phyloP scores from a whole-genome alignment of 2,113 vertebrate species.

The Pseudonaja textilis region DNA sequence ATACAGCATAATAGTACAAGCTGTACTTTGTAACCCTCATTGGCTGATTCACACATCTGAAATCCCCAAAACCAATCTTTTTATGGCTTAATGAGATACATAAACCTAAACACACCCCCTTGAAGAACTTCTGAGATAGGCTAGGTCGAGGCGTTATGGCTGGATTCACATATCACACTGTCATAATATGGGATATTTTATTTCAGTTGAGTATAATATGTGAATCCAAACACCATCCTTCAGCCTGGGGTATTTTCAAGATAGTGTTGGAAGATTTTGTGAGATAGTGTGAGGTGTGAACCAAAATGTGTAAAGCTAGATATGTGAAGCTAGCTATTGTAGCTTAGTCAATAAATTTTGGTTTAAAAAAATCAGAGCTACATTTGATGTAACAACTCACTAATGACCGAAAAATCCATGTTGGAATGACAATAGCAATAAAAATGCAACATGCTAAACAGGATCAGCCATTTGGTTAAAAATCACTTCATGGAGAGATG shows the following conservation, averaged over 20 bases:
- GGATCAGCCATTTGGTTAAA: not conserved
- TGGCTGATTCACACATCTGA: not conserved
- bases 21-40: not conserved
- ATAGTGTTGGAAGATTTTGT: not conserved
- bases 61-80: not conserved
- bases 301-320: not conserved
- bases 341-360: not conserved
- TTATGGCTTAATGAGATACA: not conserved
- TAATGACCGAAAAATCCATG: not conserved
- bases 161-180: not conserved
- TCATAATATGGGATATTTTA: not conserved
- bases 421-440: not conserved
- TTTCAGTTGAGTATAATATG: not conserved
- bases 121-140: not conserved
- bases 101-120: not conserved
- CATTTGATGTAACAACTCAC: not conserved
- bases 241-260: not conserved
- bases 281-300: not conserved
- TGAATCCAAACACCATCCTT: not conserved
- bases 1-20: not conserved
- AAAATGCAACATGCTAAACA: not conserved
- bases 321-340: not conserved
- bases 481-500: not conserved
- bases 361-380: not conserved
- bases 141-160: not conserved